phyloP scores from a whole-genome alignment of 2,113 vertebrate genomes.

The Seriola quinqueradiata region DNA sequence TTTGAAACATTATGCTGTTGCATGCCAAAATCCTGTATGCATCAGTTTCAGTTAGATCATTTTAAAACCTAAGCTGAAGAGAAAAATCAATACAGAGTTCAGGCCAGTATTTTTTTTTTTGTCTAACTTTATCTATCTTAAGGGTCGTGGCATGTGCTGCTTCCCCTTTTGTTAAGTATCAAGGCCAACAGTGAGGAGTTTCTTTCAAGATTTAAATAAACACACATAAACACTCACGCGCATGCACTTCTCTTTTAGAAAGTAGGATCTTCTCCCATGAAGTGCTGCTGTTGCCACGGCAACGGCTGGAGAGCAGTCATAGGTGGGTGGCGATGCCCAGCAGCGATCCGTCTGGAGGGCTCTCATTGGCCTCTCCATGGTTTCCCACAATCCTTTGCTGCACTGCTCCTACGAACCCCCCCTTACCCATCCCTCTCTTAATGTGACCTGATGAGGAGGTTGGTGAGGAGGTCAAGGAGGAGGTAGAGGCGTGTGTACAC shows the following conservation, averaged over 20 bases:
- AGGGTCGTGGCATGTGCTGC: constrained; percentile 31
- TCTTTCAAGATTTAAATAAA: constrained; percentile 55
- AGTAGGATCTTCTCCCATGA: constrained; percentile 65
- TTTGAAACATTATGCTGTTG: background rate
- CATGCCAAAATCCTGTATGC: background rate
- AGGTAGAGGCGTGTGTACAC: constrained; percentile 27
- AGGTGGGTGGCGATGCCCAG: constrained; percentile 76
- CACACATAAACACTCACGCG: constrained; percentile 8
- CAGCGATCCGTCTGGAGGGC: constrained; percentile 74
- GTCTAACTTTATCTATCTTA: constrained; percentile 24
- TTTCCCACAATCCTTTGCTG: constrained; percentile 75
- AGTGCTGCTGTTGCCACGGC: constrained; percentile 77
- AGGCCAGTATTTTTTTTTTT: background rate
- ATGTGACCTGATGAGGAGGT: constrained; percentile 49
- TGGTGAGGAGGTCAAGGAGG: constrained; percentile 54
- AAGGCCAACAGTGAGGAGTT: constrained; percentile 60
- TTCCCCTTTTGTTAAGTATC: constrained; percentile 40
- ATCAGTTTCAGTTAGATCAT: background rate
- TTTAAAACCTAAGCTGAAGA: constrained; percentile 2
- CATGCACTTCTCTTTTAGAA: constrained; percentile 48
- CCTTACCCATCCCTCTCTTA: constrained; percentile 10
- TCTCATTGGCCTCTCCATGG: constrained; percentile 78
- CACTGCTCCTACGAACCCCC: background rate
- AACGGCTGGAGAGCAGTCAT: constrained; percentile 75
- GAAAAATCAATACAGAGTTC: constrained; percentile 12